Conservation (phyloP, 2,888 invertebrate species). For the Helicoverpa assulta region DNA sequence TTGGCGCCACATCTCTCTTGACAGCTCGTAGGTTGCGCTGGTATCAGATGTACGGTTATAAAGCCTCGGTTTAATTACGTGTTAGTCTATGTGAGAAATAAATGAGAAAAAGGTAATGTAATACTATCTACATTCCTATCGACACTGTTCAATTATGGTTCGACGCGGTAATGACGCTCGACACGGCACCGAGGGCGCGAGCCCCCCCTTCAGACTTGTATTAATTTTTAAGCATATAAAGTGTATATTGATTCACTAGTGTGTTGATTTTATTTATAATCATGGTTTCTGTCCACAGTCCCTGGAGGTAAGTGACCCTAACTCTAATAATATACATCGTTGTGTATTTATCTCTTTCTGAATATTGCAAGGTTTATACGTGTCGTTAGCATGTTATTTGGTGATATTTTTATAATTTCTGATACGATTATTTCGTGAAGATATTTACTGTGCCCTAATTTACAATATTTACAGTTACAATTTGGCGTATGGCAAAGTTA, state of each 20-base stretch:
- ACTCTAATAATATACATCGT: conserved; percentile 51
- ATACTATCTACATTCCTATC: conserved; percentile 81
- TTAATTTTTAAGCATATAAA: conserved; percentile 89
- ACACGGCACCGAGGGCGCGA: conserved; percentile 73
- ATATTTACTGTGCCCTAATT: conserved; percentile 38
- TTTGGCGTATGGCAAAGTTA: conserved; percentile 53
- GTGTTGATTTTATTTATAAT: conserved; percentile 90
- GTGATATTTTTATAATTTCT: conserved; percentile 34
- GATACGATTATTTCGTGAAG: conserved; percentile 39
- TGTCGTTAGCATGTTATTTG: conserved; percentile 44
- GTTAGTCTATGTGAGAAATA: conserved; percentile 74
- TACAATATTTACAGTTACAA: conserved; percentile 18
- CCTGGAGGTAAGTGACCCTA: conserved; percentile 86
- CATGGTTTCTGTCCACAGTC: conserved; percentile 86
- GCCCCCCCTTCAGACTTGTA: conserved; percentile 79
- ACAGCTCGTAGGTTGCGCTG: conserved; percentile 72
- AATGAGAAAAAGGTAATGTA: conserved; percentile 80
- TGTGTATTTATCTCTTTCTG: conserved; percentile 43
- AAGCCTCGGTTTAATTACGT: conserved; percentile 79
- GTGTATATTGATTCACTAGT: conserved; percentile 89
- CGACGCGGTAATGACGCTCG: conserved; percentile 65
- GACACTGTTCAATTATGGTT: conserved; percentile 78
- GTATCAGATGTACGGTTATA: conserved; percentile 61
- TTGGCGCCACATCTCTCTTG: conserved; percentile 67
- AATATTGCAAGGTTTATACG: conserved; percentile 41